Evolutionary conservation across 2,888 invertebrate genomes (phyloP).

Genomic region (Miltochrista miniata): DNA sequence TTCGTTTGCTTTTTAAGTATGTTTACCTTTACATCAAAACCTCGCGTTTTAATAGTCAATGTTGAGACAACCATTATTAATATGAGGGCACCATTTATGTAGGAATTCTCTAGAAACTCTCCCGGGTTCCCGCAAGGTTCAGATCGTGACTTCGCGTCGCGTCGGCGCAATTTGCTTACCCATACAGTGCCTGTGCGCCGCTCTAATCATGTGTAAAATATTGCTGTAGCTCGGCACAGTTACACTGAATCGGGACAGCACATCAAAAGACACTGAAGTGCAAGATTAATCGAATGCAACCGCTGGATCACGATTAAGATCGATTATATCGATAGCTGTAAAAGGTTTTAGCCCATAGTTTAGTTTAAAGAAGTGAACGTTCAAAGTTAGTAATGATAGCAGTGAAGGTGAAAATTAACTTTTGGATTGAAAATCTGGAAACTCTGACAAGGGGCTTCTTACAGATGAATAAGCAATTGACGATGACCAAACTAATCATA

Average conservation of each 20-base stretch:
- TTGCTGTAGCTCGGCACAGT: conserved; percentile 73
- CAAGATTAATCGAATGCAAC: conserved; percentile 74
- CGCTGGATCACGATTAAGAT: conserved; percentile 61
- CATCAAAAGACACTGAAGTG: conserved; percentile 70
- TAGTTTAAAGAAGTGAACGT: not conserved
- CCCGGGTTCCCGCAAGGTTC: conserved; percentile 79
- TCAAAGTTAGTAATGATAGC: too few relatives aligned
- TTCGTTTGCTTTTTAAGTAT: too few relatives aligned
- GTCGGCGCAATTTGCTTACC: conserved; percentile 82
- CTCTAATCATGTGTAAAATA: conserved; percentile 83
- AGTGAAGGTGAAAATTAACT: too few relatives aligned
- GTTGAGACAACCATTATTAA: conserved; percentile 74
- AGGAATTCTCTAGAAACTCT: conserved; percentile 79
- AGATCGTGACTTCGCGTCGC: conserved; percentile 81
- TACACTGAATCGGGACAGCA: conserved; percentile 68
- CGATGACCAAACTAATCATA: not conserved
- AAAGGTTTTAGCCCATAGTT: conserved; percentile 10
- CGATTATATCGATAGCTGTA: conserved; percentile 36
- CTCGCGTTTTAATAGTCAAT: conserved; percentile 45
- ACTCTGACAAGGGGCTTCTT: too few relatives aligned
- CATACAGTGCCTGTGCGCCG: conserved; percentile 74
- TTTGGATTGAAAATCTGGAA: too few relatives aligned
- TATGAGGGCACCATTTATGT: conserved; percentile 77
- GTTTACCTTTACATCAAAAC: conserved; percentile 17
- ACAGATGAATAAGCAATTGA: too few relatives aligned